Conservation (phyloP, 2,113 vertebrate genomes). For the Cynoglossus semilaevis region DNA sequence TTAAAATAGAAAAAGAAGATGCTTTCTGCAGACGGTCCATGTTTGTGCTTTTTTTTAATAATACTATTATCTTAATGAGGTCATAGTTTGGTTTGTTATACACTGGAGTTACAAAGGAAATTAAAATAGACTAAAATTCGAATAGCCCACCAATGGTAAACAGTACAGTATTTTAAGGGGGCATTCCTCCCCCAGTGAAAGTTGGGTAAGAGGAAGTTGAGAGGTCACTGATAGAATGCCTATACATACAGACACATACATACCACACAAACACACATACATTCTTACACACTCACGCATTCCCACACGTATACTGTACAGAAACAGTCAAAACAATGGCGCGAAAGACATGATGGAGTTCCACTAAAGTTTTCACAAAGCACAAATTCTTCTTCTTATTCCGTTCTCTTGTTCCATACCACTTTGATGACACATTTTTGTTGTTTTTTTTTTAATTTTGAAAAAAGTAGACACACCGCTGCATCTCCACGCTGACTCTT, state of each 20-base stretch:
- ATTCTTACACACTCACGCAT: slow-evolving; percentile 88
- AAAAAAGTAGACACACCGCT: slow-evolving; percentile 74
- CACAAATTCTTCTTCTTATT: slow-evolving; percentile 69
- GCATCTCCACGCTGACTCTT: slow-evolving; percentile 68
- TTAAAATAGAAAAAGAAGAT: slow-evolving; percentile 73
- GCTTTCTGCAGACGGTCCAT: slow-evolving; percentile 85
- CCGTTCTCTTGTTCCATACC: slow-evolving; percentile 68
- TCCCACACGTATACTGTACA: slow-evolving; percentile 86
- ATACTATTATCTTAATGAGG: slow-evolving; percentile 99
- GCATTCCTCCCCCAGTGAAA: slow-evolving; percentile 74
- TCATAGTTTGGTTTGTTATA: slow-evolving; percentile 99
- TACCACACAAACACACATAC: slow-evolving; percentile 82
- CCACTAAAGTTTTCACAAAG: slow-evolving; percentile 74
- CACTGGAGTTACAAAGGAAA: slow-evolving; percentile 95
- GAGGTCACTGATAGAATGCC: slow-evolving; percentile 99
- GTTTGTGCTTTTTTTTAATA: slow-evolving; percentile 96
- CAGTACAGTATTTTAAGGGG: slow-evolving; percentile 89
- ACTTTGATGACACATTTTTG: slow-evolving; percentile 58
- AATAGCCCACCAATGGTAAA: slow-evolving; percentile 86
- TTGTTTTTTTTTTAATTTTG: slow-evolving; percentile 50
- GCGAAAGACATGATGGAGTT: slow-evolving; percentile 72
- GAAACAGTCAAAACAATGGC: slow-evolving; percentile 77
- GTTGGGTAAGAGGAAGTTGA: slow-evolving; percentile 72
- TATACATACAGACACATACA: slow-evolving; percentile 87
- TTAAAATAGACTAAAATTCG: slow-evolving; percentile 81